Evolutionary conservation across 2,797 vertebrate species (phyloP).

Genomic region (Coracias cyanogaster): DNA sequence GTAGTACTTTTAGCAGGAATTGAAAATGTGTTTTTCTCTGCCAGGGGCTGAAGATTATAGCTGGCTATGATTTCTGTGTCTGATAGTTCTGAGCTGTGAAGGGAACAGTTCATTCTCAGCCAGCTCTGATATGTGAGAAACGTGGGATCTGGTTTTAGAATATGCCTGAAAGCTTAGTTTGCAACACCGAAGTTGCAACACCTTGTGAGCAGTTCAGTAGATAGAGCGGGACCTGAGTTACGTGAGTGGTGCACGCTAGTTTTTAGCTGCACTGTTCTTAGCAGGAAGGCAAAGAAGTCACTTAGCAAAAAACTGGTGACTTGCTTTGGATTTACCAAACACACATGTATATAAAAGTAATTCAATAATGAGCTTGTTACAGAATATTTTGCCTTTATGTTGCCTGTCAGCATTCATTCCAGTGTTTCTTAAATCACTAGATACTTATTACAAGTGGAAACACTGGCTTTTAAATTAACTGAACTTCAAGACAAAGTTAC

Average conservation of each 20-base stretch:
- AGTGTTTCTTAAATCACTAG: background rate
- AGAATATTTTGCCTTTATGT: background rate
- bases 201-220: background rate
- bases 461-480: background rate
- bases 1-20: background rate
- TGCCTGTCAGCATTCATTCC: background rate
- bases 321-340: background rate
- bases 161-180: constrained; percentile 19
- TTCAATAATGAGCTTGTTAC: background rate
- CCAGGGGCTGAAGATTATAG: constrained; percentile 23
- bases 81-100: constrained; percentile 23
- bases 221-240: background rate
- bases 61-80: constrained; percentile 9
- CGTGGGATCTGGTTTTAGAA: constrained; percentile 10
- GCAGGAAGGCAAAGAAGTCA: background rate
- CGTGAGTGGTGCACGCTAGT: background rate
- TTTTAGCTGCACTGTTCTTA: background rate
- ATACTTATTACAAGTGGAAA: background rate
- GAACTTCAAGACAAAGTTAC: background rate
- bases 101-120: constrained; percentile 29
- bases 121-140: constrained; percentile 40
- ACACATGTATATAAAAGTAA: background rate
- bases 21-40: constrained; percentile 17
- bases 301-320: background rate
- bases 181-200: background rate